Percentiles rank a stretch among this genome's conserved stretches.
These are phyloP conservation scores for Saguinus oedipus DNA, from an alignment of 2,797 vertebrate species.

Conservation along the genomic window DNA sequence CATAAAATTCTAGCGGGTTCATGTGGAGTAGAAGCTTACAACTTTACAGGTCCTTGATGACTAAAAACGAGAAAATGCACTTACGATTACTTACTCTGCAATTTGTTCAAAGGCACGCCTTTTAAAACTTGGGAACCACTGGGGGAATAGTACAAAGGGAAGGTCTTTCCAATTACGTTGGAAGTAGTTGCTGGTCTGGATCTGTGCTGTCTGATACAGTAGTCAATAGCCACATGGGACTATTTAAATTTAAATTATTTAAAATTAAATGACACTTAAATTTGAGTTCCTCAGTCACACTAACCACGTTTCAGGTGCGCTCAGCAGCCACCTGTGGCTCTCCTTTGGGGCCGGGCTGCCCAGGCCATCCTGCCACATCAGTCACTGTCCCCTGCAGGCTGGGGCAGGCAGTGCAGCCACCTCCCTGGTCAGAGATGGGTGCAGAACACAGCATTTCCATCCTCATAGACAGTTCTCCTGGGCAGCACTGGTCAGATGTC, in stretches of 20 bases:
- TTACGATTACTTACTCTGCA: slow-evolving; percentile 60
- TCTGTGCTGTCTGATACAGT: neutral
- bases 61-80: slow-evolving; percentile 56
- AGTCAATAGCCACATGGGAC: neutral
- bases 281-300: neutral
- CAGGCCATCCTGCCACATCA: slow-evolving; percentile 83
- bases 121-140: neutral
- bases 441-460: neutral
- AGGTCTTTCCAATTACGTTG: neutral
- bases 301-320: neutral
- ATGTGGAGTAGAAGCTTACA: slow-evolving; percentile 32
- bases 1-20: slow-evolving; percentile 57
- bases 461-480: fast-evolving
- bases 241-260: neutral
- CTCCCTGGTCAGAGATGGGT: slow-evolving; percentile 86
- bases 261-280: neutral
- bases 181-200: neutral
- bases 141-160: neutral
- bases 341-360: slow-evolving; percentile 90
- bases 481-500: neutral
- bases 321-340: slow-evolving; percentile 36
- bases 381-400: slow-evolving; percentile 67
- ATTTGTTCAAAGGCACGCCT: slow-evolving; percentile 46
- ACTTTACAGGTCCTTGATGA: slow-evolving; percentile 54
- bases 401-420: slow-evolving; percentile 89